Evolutionary conservation across 2,113 vertebrate species (phyloP), one percentile per base, ranked within the genome.

Genomic region (Limnothrissa miodon): DNA sequence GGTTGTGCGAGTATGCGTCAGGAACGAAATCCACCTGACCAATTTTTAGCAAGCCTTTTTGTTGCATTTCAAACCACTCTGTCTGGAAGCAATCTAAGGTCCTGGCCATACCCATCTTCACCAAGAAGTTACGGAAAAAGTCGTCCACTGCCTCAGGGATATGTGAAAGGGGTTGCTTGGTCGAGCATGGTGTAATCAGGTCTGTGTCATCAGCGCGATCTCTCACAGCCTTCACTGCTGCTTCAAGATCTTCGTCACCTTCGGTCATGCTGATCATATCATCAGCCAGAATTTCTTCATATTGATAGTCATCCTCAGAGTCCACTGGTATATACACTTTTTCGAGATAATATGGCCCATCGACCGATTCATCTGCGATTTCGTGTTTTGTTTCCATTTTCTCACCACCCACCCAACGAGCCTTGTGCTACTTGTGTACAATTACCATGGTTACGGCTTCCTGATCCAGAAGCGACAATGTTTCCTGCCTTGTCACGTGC

Each of bases 71-170:
- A 9, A 94, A 95, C 97, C 97, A 97, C 94, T 99, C 97, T 0
- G 90, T 93, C 42, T 99, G 96, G 88, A 99, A 99, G 90, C 95
- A 97, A 78, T 97, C 87, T 4, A 99, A 91, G 1, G 98, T 99
- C 88, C 93, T 94, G 36, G 83, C 91, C 98, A 99, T 98, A 46
- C 92, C 95, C 93, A 94, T 83, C 87, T 95, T 95, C 80, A 93
- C 91, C n/a, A 99, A 94, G 84, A 97, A 99, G 90, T 95, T 98
- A 88, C 96, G 95, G 42, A 99, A 84, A 89, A 96, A 99, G 85
- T 96, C 95, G 70, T 97, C 95, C 83, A 96, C 90, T 0, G 93
- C 66, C 93, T 96, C 93, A 23, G 92, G 92, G 44, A 88, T 79
- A 80, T 88, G 86, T 17, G 74, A 70, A 10, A 92, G 1, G 0